These are phyloP conservation scores for Drosophila anomelani DNA, from an alignment of 2,888 invertebrate species.

Conservation along the genomic window DNA sequence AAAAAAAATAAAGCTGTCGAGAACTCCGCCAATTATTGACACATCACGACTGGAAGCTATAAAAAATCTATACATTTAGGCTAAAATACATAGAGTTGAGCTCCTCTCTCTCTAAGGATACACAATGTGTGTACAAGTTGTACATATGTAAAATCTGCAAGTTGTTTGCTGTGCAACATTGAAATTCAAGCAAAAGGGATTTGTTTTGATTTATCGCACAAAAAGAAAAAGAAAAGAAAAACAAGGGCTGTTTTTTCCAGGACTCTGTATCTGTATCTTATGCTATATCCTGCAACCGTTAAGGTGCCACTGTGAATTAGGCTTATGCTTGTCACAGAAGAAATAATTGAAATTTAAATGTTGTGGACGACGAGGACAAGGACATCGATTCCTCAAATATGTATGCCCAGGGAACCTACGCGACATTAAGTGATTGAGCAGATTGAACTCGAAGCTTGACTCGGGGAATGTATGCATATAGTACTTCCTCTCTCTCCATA, in stretches of 20 bases:
- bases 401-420: conserved; percentile 3
- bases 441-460: not conserved
- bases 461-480: conserved; percentile 7
- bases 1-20: not conserved
- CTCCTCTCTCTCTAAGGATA: not conserved
- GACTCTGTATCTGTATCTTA: not conserved
- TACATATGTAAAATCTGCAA: conserved; percentile 30
- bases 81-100: not conserved
- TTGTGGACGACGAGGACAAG: conserved; percentile 13
- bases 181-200: conserved; percentile 56
- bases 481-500: too few species aligned
- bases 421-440: conserved; percentile 33
- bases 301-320: conserved; percentile 45
- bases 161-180: conserved; percentile 46
- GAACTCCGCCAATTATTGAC: conserved; percentile 1
- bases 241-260: conserved; percentile 12
- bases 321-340: conserved; percentile 43
- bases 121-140: conserved; percentile 2
- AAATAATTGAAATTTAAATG: conserved; percentile 59
- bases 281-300: conserved; percentile 5
- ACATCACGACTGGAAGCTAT: not conserved
- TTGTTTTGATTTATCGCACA: conserved; percentile 56
- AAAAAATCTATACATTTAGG: not conserved
- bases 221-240: conserved; percentile 6
- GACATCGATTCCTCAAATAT: conserved; percentile 32